phyloP scores from a whole-genome alignment of 2,113 vertebrate species.

The Lophius piscatorius region DNA sequence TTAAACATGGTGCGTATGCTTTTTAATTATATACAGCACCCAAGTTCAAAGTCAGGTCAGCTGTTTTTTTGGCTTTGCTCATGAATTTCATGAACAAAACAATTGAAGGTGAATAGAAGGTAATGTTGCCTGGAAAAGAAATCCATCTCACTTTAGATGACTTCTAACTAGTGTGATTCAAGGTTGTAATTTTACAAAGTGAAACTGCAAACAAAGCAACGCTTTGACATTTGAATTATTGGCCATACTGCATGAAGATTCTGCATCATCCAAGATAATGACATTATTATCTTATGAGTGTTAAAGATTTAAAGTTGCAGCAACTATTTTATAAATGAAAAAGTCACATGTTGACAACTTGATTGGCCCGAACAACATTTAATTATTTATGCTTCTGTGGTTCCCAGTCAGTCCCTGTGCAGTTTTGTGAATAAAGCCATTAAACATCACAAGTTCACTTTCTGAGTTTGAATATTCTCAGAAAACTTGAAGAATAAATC shows the following conservation, averaged over 20 bases:
- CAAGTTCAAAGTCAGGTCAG: background rate
- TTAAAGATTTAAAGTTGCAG: background rate
- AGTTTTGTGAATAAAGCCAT: slow-evolving; percentile 22
- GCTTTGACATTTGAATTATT: slow-evolving; percentile 50
- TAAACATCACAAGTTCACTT: slow-evolving; percentile 1
- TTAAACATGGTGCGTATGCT: too few species aligned
- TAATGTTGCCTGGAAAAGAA: slow-evolving; percentile 26
- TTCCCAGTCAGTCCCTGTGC: background rate
- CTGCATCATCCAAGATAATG: background rate
- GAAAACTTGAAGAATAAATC: slow-evolving; percentile 43
- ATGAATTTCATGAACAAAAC: slow-evolving; percentile 12
- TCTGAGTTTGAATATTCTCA: slow-evolving; percentile 28
- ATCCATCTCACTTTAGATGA: slow-evolving; percentile 32
- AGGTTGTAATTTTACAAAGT: slow-evolving; percentile 53
- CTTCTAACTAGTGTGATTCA: slow-evolving; percentile 34
- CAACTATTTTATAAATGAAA: too few species aligned
- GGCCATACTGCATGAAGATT: slow-evolving; percentile 6
- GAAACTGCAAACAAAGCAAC: background rate
- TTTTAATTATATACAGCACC: too few species aligned
- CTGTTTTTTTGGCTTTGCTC: background rate
- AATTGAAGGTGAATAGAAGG: background rate
- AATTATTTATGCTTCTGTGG: background rate
- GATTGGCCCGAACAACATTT: background rate
- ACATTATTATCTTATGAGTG: too few species aligned
- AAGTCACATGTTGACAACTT: background rate